These are phyloP conservation scores for Sebastes iracundus DNA, from an alignment of 2,797 vertebrate species.

Conservation along the genomic window DNA sequence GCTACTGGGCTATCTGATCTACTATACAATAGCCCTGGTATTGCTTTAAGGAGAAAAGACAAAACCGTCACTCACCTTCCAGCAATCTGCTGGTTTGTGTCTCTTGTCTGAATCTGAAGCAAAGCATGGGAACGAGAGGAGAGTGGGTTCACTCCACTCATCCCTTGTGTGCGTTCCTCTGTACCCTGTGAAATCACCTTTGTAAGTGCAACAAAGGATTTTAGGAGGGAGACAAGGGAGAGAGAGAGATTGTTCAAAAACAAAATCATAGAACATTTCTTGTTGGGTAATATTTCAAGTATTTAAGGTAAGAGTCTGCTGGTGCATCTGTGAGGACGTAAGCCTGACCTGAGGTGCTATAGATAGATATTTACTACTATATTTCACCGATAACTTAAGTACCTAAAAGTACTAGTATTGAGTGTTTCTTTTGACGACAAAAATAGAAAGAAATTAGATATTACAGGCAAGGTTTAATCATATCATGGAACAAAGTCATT, in stretches of 20 bases:
- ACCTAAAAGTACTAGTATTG: background rate
- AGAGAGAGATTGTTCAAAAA: background rate
- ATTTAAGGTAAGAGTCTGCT: background rate
- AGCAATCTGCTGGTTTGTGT: slow-evolving; percentile 76
- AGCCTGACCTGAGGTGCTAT: background rate
- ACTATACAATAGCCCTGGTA: background rate
- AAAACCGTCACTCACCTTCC: slow-evolving; percentile 82
- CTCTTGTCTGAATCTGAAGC: slow-evolving; percentile 92
- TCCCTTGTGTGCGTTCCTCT: slow-evolving; percentile 88
- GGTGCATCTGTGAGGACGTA: background rate
- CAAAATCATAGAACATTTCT: background rate
- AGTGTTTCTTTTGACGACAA: background rate
- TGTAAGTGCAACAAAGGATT: background rate
- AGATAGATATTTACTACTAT: background rate
- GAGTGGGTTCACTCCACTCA: slow-evolving; percentile 89
- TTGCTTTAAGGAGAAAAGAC: background rate
- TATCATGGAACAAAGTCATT: background rate
- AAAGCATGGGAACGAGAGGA: slow-evolving; percentile 95
- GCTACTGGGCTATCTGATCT: background rate
- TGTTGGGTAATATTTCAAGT: background rate
- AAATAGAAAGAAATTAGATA: background rate
- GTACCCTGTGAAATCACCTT: slow-evolving; percentile 90
- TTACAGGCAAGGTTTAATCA: background rate
- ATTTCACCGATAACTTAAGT: background rate
- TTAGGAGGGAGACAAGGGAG: background rate